These are phyloP conservation scores for Drosophila phalerata DNA, from an alignment of 2,888 invertebrate genomes.

Conservation along the genomic window DNA sequence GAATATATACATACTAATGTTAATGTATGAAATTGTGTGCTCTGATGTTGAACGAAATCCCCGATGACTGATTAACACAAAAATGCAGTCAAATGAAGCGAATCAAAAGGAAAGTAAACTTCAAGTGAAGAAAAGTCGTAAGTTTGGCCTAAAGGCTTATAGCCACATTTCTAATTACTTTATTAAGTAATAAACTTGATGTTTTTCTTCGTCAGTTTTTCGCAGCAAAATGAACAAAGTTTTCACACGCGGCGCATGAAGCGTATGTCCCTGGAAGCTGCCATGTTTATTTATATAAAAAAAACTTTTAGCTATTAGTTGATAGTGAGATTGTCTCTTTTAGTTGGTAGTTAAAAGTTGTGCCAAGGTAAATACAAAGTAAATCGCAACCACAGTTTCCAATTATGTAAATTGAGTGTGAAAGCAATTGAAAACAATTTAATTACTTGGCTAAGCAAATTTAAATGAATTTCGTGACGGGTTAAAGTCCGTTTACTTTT, in stretches of 20 bases:
- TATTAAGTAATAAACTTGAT: constrained; percentile 38
- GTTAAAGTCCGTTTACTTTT: background rate
- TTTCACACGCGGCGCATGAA: constrained; percentile 11
- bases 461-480: background rate
- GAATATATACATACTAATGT: background rate
- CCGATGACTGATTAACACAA: constrained; percentile 67
- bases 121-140: constrained; percentile 5
- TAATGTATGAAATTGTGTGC: constrained; percentile 9
- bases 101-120: constrained; percentile 34
- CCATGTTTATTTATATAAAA: constrained; percentile 47
- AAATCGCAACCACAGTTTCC: constrained; percentile 20
- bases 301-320: constrained; percentile 43
- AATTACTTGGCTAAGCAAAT: background rate
- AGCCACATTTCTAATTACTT: constrained; percentile 52
- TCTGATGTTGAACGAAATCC: constrained; percentile 25
- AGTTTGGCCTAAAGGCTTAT: constrained; percentile 23
- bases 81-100: constrained; percentile 63
- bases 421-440: constrained; percentile 10
- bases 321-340: constrained; percentile 39
- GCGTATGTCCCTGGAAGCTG: constrained; percentile 24
- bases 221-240: constrained; percentile 52
- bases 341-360: constrained; percentile 25
- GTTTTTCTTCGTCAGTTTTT: constrained; percentile 21
- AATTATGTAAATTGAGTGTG: constrained; percentile 13
- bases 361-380: constrained; percentile 6